phyloP scores from a whole-genome alignment of 2,113 vertebrate genomes.

The Leptosomus discolor region DNA sequence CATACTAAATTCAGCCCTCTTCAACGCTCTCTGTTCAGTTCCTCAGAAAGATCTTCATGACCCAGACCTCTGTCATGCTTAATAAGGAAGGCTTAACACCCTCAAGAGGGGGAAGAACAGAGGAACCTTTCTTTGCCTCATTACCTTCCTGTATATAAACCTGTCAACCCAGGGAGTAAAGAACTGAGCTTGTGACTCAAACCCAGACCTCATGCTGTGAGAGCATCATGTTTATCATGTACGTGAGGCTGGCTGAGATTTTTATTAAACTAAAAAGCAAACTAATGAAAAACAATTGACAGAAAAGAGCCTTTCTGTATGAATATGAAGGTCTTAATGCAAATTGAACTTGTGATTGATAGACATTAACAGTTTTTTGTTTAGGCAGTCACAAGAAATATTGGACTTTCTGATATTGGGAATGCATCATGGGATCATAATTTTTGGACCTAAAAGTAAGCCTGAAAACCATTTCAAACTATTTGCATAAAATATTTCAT shows the following conservation, averaged over 20 bases:
- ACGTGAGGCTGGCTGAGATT: not conserved
- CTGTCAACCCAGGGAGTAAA: not conserved
- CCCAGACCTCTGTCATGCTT: not conserved
- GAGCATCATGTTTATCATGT: not conserved
- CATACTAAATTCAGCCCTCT: not conserved
- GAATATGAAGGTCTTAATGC: not conserved
- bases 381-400: not conserved
- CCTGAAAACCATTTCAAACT: not conserved
- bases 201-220: not conserved
- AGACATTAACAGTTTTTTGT: not conserved
- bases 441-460: not conserved
- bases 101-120: not conserved
- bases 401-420: no score
- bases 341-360: not conserved
- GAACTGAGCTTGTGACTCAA: not conserved
- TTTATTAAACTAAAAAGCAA: not conserved
- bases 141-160: not conserved
- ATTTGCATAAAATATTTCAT: not conserved
- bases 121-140: not conserved
- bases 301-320: not conserved
- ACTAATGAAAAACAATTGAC: not conserved
- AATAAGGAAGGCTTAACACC: not conserved
- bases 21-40: not conserved
- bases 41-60: not conserved
- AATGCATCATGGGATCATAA: not conserved